Percentiles rank a stretch among this genome's conserved stretches.
Conservation (phyloP, 2,797 vertebrate genomes). For the Lutjanus campechanus region DNA sequence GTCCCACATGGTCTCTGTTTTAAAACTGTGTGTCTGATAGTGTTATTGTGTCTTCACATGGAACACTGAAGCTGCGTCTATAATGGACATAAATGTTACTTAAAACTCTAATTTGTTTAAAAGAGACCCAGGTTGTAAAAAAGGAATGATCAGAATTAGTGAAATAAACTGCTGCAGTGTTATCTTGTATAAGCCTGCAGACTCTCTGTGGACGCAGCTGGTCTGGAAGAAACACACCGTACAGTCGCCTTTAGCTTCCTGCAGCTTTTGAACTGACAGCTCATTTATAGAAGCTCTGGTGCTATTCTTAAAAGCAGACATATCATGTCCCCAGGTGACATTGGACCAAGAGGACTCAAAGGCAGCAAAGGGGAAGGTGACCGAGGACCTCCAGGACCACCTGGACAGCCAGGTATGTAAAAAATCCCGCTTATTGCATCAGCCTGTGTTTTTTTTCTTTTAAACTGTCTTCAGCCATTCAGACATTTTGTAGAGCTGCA, state of each 20-base stretch:
- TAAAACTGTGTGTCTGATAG: too few species aligned
- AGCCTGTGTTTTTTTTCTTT: neutral
- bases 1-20: too few species aligned
- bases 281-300: slow-evolving; percentile 2
- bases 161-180: neutral
- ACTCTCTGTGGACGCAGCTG: neutral
- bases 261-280: slow-evolving; percentile 12
- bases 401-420: slow-evolving; percentile 82
- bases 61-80: too few species aligned
- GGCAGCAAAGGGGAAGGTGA: slow-evolving; percentile 85
- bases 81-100: too few species aligned
- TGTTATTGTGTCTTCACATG: too few species aligned
- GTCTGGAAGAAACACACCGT: neutral
- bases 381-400: slow-evolving; percentile 80
- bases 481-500: neutral
- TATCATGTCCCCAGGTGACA: slow-evolving; percentile 78
- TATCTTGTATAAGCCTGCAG: neutral
- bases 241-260: neutral
- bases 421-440: neutral
- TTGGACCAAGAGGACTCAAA: slow-evolving; percentile 82
- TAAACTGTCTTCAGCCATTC: slow-evolving; percentile 16
- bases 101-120: neutral
- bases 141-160: neutral
- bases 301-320: slow-evolving; percentile 14
- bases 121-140: neutral